Conservation (phyloP, 2,797 vertebrate genomes). For the Cynodonichthys magdalenae region DNA sequence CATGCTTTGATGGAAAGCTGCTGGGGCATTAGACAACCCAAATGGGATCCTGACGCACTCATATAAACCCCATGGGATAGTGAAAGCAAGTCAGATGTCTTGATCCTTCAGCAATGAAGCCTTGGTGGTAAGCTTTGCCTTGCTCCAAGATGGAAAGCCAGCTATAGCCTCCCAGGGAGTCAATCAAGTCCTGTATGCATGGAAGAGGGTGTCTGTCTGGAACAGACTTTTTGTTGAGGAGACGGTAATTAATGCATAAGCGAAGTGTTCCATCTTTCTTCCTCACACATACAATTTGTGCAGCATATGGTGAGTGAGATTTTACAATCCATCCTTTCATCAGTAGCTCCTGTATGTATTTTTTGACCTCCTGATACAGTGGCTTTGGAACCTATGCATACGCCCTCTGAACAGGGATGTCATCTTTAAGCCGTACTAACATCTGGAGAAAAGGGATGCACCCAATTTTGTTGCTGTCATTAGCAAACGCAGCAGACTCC, state of each 20-base stretch:
- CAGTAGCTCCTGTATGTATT: background rate
- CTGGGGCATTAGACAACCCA: background rate
- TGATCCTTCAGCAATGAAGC: too few relatives aligned
- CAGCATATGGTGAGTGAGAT: too few relatives aligned
- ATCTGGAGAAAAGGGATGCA: conserved; percentile 24
- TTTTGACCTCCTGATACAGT: conserved; percentile 5
- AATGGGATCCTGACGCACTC: conserved; percentile 12
- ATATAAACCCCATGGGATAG: background rate
- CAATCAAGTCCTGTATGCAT: background rate
- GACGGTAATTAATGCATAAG: background rate
- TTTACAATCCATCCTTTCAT: conserved; percentile 11
- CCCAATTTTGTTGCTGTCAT: background rate
- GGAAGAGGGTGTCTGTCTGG: background rate
- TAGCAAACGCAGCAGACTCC: conserved; percentile 1
- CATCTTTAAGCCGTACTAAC: background rate
- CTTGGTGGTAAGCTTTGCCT: background rate
- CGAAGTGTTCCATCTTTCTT: background rate
- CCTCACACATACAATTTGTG: background rate
- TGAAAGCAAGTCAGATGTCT: conserved; percentile 2
- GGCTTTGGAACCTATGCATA: conserved; percentile 7
- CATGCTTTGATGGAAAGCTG: conserved; percentile 19
- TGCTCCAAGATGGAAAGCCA: background rate
- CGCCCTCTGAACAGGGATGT: conserved; percentile 9
- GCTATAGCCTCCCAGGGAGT: background rate
- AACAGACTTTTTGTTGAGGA: background rate